phyloP scores from a whole-genome alignment of 2,888 invertebrate genomes.

The Serrognathus titanus region DNA sequence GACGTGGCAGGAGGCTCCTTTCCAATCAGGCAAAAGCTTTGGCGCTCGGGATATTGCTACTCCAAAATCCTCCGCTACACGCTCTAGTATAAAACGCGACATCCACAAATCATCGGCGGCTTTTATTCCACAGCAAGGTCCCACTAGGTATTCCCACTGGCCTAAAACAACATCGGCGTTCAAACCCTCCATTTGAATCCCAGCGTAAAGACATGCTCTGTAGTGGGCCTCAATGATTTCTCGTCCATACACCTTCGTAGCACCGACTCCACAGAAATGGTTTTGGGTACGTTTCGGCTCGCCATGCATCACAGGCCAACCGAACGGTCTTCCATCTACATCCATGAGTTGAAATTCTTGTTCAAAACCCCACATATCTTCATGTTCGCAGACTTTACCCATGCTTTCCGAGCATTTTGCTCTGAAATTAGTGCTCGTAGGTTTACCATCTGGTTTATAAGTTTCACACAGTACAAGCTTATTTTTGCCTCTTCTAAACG shows the following conservation, averaged over 20 bases:
- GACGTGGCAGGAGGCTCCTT: slow-evolving; percentile 74
- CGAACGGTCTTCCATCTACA: slow-evolving; percentile 61
- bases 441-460: slow-evolving; percentile 61
- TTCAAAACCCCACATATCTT: slow-evolving; percentile 73
- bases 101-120: slow-evolving; percentile 62
- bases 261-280: slow-evolving; percentile 83
- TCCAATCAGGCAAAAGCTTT: slow-evolving; percentile 54
- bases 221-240: slow-evolving; percentile 80
- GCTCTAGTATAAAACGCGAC: slow-evolving; percentile 55
- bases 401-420: slow-evolving; percentile 51
- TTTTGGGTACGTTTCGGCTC: slow-evolving; percentile 71
- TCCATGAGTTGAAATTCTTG: slow-evolving; percentile 62
- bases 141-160: slow-evolving; percentile 67
- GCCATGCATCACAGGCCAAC: slow-evolving; percentile 65
- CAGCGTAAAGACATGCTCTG: slow-evolving; percentile 75
- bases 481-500: slow-evolving; percentile 72
- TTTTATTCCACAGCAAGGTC: slow-evolving; percentile 60
- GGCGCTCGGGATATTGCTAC: slow-evolving; percentile 57
- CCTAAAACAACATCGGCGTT: slow-evolving; percentile 79
- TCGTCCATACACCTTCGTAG: slow-evolving; percentile 71
- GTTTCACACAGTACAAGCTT: slow-evolving; percentile 76
- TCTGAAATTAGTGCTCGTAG: slow-evolving; percentile 47
- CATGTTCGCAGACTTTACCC: slow-evolving; percentile 58
- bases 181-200: slow-evolving; percentile 71
- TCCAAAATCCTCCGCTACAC: slow-evolving; percentile 61